phyloP scores from a whole-genome alignment of 1,140 invertebrate species.

The Drepana arcuata region DNA sequence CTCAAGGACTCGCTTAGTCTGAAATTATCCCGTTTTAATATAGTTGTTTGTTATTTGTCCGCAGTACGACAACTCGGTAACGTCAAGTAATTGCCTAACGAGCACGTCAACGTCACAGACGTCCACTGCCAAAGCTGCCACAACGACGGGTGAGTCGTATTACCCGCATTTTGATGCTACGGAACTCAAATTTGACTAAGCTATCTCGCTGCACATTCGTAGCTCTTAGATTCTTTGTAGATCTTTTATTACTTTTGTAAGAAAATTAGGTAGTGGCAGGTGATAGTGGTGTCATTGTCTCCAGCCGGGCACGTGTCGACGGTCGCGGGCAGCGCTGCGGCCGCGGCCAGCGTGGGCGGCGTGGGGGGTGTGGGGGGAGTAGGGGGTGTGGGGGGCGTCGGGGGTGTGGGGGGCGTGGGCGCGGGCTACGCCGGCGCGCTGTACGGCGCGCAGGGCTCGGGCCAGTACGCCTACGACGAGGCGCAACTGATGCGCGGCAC shows the following conservation, averaged over 20 bases:
- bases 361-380: constrained; percentile 42
- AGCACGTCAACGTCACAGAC: constrained; percentile 53
- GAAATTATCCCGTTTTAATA: too few species aligned
- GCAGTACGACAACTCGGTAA: constrained; percentile 55
- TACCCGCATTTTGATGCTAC: too few species aligned
- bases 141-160: constrained; percentile 46
- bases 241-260: too few species aligned
- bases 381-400: constrained; percentile 32
- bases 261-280: too few species aligned
- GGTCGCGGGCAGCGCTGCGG: constrained; percentile 1
- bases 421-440: constrained; percentile 44
- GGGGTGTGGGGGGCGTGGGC: constrained; percentile 16
- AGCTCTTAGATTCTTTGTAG: too few species aligned
- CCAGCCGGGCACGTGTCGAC: neutral
- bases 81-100: constrained; percentile 56
- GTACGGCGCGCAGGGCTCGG: constrained; percentile 34
- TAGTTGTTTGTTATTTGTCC: constrained; percentile 13
- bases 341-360: constrained; percentile 11
- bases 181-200: too few species aligned
- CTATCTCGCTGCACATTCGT: too few species aligned
- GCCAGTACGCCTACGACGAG: constrained; percentile 54
- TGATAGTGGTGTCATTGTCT: too few species aligned
- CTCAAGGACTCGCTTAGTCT: too few species aligned
- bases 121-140: constrained; percentile 49
- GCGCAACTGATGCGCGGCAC: constrained; percentile 41